These are phyloP conservation scores for Diglossa cyanea DNA, from an alignment of 2,797 vertebrate species.

Conservation along the genomic window DNA sequence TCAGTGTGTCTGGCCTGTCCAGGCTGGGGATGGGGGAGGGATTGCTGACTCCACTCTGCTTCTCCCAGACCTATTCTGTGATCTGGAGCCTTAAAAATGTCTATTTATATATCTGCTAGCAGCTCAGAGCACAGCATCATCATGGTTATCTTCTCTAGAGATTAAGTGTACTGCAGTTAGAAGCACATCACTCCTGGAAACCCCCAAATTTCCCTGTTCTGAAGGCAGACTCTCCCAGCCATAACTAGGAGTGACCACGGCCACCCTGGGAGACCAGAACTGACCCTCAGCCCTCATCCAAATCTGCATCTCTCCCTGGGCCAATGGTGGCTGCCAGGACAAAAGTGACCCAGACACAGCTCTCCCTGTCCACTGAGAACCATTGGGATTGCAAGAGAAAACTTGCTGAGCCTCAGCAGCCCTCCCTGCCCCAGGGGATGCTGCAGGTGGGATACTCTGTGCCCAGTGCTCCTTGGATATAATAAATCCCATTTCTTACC, in stretches of 20 bases:
- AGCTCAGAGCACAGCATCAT: background rate
- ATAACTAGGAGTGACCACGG: background rate
- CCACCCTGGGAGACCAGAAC: background rate
- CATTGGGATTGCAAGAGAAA: background rate
- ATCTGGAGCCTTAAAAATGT: background rate
- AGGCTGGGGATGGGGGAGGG: background rate
- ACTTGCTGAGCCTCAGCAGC: background rate
- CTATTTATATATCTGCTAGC: background rate
- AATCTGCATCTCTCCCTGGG: background rate
- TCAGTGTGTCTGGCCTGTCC: background rate
- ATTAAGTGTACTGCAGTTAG: background rate
- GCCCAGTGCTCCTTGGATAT: background rate
- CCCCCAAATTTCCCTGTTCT: background rate
- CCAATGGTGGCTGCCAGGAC: background rate
- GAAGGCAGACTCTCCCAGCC: background rate
- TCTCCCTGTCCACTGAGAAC: background rate
- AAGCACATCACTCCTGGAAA: background rate
- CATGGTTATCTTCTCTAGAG: background rate
- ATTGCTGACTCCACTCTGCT: background rate
- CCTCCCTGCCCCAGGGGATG: background rate
- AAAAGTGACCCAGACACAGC: background rate
- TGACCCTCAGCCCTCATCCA: background rate
- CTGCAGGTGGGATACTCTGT: background rate
- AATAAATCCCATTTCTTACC: slow-evolving; percentile 76
- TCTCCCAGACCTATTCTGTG: background rate